phyloP scores from a whole-genome alignment of 2,888 invertebrate species.

The Germaria angustata region DNA sequence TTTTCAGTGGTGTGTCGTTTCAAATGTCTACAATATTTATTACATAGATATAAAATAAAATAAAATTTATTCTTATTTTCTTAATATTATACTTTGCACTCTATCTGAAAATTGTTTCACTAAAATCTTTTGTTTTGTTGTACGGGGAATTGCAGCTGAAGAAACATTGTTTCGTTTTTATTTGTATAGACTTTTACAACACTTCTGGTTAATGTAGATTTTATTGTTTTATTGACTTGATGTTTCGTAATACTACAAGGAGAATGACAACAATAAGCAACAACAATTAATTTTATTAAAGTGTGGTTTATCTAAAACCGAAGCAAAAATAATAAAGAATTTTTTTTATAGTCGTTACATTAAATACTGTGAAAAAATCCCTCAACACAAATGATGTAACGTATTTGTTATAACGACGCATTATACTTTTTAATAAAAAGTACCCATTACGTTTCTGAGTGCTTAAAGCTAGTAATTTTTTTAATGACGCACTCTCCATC shows the following conservation, averaged over 20 bases:
- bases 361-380: not conserved
- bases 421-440: too few species aligned
- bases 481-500: not conserved
- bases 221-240: constrained; percentile 52
- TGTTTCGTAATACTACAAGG: constrained; percentile 30
- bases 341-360: not conserved
- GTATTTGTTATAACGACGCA: too few species aligned
- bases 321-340: not conserved
- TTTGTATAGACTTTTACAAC: constrained; percentile 46
- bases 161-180: constrained; percentile 31
- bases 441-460: too few species aligned
- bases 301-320: not conserved
- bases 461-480: too few species aligned
- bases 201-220: constrained; percentile 52
- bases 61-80: constrained; percentile 10
- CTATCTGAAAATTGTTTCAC: not conserved
- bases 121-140: not conserved
- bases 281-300: constrained; percentile 4
- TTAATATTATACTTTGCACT: constrained; percentile 9
- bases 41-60: too few species aligned
- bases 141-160: constrained; percentile 26
- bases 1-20: not conserved
- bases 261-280: not conserved
- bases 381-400: too few species aligned
- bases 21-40: not conserved